Evolutionary conservation across 2,888 invertebrate genomes (phyloP), one percentile per base, ranked within the genome.

Genomic region (Stomorhina lunata): DNA sequence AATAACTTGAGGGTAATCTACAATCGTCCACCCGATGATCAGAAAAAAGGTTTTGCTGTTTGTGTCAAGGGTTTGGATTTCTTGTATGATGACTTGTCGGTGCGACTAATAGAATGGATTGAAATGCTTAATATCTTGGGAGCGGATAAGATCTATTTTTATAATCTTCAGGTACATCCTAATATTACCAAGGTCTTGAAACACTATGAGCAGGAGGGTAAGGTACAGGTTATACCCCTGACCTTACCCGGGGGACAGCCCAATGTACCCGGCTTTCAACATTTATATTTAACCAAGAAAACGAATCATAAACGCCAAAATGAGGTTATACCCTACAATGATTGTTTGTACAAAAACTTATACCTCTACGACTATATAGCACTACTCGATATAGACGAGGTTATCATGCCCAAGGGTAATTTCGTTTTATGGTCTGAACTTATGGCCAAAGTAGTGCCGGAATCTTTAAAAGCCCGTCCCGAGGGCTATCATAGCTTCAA

Each of bases 31-130:
- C 92, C 92, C 2, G 91, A 92, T 72, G 91, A 91, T 83, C 90
- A 90, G 53, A 95, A 94, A 87, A 95, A 95, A 86, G 95, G 95
- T 27, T 97, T 98, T 89, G 97, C 97, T 1, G 97, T 98, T 2
- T 98, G 98, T 90, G 97, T 98, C 22, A 98, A 98, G 90, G 98
- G 98, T 0, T 92, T 99, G 71, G 98, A 98, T 91, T 98, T 98
- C 88, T 93, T 96, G 2, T 96, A 97, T 91, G 96, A 97, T 88
- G 98, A 98, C 91, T 92, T 98, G 1, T 97, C 97, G 1, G 96
- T 96, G 15, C 93, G 97, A 2, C 92, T 98, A 25, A 95, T 98
- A 59, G 98, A 99, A 91, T 99, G 98, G 98, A 95, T 98, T 86
- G 98, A 98, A 90, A 92, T 97, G 83, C 92, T 98, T 34, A 94